Base-by-base conservation (phyloP, 1,140 invertebrate genomes). In the Cepaea nemoralis region DNA sequence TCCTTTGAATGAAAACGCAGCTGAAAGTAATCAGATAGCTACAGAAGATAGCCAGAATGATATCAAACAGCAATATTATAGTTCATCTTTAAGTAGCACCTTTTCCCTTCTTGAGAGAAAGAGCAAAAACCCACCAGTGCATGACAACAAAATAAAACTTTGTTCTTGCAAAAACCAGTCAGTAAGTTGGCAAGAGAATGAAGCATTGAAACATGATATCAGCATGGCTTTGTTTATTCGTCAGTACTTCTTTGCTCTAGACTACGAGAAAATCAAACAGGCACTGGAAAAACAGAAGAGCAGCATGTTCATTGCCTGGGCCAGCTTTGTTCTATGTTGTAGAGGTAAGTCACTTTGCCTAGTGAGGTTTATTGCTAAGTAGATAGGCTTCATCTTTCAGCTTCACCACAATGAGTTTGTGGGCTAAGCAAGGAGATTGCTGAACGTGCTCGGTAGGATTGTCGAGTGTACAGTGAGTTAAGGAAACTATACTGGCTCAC, bases 221-320 rank as follows among this genome's bases (percentile, higher is more conserved):
- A 59, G 48, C 48, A 37, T 69, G 48, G 78, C 78, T 39, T 35
- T 80, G 69, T 80, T 80, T 37, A 31, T n/a, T 12, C 78, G 78
- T 37, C 19, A 73, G 14, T 73, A 33, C 45, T 73, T 80, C 39
- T 80, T 80, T 33, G 27, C 55, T 50, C 37, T 80, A n/a, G 45
- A 80, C 35, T 73, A 24, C 31, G 78, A 80, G 27, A 39, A 24
- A 48, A 24, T 80, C n/a, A 80, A 80, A n/a, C 45, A 31, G 19
- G 67, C 39, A 35, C 1, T 80, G 59, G 69, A 80, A 39, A 31
- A 71, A 10, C 45, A 50, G 35, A 69, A 14, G 5, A 27, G 27
- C 19, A 35, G 33, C 5, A n/a, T 67, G 39, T 48, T 78, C n/a
- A 37, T 78, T 33, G 48, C 77, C 3, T 78, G 77, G 77, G 33